A percentile compares a stretch with the other conserved stretches of the same genome.
phyloP scores from a whole-genome alignment of 2,113 vertebrate species.

The Gavialis gangeticus region DNA sequence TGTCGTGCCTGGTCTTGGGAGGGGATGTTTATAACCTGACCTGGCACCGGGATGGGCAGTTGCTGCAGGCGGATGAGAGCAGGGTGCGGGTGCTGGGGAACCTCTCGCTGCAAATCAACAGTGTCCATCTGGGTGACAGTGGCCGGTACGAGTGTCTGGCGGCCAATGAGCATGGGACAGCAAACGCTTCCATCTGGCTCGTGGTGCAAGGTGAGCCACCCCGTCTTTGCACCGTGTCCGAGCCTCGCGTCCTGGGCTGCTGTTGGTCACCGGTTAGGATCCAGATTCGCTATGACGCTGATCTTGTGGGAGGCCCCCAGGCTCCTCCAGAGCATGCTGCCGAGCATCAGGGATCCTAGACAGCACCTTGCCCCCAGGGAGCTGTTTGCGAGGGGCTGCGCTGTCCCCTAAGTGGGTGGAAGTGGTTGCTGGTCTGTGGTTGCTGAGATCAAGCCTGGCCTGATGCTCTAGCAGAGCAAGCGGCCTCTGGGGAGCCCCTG shows the following conservation, averaged over 20 bases:
- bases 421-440: background rate
- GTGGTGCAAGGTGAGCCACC: conserved; percentile 84
- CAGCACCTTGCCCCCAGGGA: background rate
- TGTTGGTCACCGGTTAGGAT: background rate
- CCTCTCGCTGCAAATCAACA: conserved; percentile 82
- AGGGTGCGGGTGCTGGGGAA: conserved; percentile 80
- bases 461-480: background rate
- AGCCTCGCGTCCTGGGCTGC: accelerated
- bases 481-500: background rate
- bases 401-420: background rate
- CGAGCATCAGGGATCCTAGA: background rate
- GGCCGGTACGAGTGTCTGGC: conserved; percentile 88
- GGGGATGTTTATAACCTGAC: conserved; percentile 88
- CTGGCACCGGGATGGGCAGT: conserved; percentile 82
- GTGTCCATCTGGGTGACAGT: conserved; percentile 69
- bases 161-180: conserved; percentile 77
- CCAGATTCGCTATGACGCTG: background rate
- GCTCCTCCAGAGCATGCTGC: background rate
- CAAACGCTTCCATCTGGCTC: conserved; percentile 84
- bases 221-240: background rate
- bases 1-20: conserved; percentile 85
- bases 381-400: background rate
- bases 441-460: background rate
- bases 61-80: conserved; percentile 13
- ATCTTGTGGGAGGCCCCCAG: background rate